A percentile compares a stretch with the other conserved stretches of the same genome.
These are phyloP conservation scores for Zaprionus tsacasi DNA, from an alignment of 1,140 invertebrate species.

Conservation along the genomic window DNA sequence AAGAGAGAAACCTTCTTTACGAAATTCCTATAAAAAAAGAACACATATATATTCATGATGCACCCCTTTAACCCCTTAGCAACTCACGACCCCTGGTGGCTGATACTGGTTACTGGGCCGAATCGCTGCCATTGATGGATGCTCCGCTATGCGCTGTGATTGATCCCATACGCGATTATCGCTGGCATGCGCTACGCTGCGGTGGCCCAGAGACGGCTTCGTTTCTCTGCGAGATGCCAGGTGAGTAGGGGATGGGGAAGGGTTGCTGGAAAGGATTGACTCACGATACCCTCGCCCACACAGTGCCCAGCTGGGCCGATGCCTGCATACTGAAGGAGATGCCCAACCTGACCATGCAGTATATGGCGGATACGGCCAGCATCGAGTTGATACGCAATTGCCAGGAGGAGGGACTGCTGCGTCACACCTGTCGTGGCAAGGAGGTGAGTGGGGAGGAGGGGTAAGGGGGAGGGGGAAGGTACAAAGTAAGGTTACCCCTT, in stretches of 20 bases:
- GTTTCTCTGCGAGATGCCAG: constrained; percentile 90
- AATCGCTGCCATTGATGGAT: constrained; percentile 84
- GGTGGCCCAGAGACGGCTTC: constrained; percentile 90
- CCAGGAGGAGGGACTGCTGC: constrained; percentile 90
- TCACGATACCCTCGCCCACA: no score
- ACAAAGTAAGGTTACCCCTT: no score
- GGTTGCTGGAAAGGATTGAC: no score
- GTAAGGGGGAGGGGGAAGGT: no score
- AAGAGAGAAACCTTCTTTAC: no score
- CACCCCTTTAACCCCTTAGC: constrained; percentile 27
- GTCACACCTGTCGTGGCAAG: constrained; percentile 89
- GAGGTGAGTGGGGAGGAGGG: constrained; percentile 85
- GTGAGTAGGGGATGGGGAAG: constrained; percentile 82
- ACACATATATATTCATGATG: neutral
- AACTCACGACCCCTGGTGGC: constrained; percentile 86
- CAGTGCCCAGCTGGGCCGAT: constrained; percentile 89
- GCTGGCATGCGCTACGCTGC: constrained; percentile 89
- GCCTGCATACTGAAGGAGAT: constrained; percentile 88
- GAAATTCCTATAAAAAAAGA: neutral
- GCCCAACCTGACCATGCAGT: constrained; percentile 89
- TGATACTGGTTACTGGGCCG: constrained; percentile 88
- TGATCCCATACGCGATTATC: constrained; percentile 89
- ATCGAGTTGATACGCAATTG: constrained; percentile 95
- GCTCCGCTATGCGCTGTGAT: constrained; percentile 88
- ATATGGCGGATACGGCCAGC: constrained; percentile 90